These are phyloP conservation scores for Paguma larvata DNA, from an alignment of 2,797 vertebrate species.

Conservation along the genomic window DNA sequence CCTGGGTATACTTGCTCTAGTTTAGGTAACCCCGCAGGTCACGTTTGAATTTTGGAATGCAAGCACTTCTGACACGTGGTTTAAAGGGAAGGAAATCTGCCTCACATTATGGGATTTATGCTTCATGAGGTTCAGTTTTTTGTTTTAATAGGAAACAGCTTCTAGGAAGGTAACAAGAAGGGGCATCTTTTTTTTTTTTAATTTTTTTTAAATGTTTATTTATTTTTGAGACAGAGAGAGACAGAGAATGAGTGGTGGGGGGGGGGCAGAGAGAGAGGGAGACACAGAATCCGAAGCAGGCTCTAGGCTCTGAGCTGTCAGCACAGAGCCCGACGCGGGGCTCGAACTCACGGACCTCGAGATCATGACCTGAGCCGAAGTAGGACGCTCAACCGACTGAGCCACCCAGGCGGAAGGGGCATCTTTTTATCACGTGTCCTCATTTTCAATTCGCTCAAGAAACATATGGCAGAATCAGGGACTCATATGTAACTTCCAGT, in stretches of 20 bases:
- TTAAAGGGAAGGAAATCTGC: neutral
- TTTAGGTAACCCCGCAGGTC: neutral
- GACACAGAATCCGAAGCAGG: too few relatives aligned
- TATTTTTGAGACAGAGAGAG: too few relatives aligned
- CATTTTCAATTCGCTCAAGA: neutral
- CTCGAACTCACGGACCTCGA: too few relatives aligned
- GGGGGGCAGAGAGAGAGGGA: too few relatives aligned
- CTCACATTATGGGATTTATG: neutral
- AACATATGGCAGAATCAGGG: constrained; percentile 33
- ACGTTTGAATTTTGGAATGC: neutral
- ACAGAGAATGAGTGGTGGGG: too few relatives aligned
- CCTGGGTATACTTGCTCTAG: neutral
- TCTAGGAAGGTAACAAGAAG: constrained; percentile 23
- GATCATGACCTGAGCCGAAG: too few relatives aligned
- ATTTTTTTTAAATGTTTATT: too few relatives aligned
- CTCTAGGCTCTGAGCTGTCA: too few relatives aligned
- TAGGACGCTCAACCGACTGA: too few relatives aligned
- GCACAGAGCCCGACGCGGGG: too few relatives aligned
- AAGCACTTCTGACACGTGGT: neutral
- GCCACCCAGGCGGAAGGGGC: too few relatives aligned
- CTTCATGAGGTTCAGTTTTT: neutral
- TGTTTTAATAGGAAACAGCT: neutral
- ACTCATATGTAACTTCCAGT: neutral
- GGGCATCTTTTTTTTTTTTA: neutral
- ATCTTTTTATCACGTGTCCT: neutral